Percentiles rank a stretch among this genome's conserved stretches.
Evolutionary conservation across 2,797 vertebrate species (phyloP).

Genomic region (Acanthopagrus latus): DNA sequence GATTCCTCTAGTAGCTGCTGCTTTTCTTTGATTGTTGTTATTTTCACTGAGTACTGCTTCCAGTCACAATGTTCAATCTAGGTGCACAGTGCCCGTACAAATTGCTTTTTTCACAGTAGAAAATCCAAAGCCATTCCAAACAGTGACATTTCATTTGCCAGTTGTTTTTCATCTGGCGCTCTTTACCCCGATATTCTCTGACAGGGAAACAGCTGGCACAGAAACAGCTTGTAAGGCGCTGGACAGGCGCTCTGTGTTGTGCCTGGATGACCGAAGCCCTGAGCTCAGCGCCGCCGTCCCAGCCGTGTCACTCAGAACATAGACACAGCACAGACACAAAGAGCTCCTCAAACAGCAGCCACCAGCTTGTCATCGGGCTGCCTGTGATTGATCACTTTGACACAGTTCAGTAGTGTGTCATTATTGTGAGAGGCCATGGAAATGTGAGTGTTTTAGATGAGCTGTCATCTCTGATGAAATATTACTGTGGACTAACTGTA

Average conservation of each 20-base stretch:
- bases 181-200: not conserved
- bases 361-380: slow-evolving; percentile 48
- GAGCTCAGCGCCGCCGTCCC: slow-evolving; percentile 18
- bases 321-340: slow-evolving; percentile 48
- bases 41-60: slow-evolving; percentile 20
- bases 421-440: slow-evolving; percentile 42
- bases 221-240: not conserved
- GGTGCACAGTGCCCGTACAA: not conserved
- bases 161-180: not conserved
- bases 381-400: slow-evolving; percentile 51
- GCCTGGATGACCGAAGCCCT: slow-evolving; percentile 36
- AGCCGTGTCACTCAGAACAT: slow-evolving; percentile 37
- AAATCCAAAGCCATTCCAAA: not conserved
- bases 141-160: not conserved
- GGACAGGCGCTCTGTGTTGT: slow-evolving; percentile 31
- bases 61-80: not conserved
- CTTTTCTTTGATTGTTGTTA: slow-evolving; percentile 16
- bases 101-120: not conserved
- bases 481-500: slow-evolving; percentile 1
- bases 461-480: slow-evolving; percentile 40
- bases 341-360: slow-evolving; percentile 45
- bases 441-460: slow-evolving; percentile 39
- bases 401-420: slow-evolving; percentile 41
- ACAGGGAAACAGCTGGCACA: not conserved
- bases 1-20: slow-evolving; percentile 1